Percentiles rank a stretch among this genome's conserved stretches.
phyloP scores from a whole-genome alignment of 2,888 invertebrate genomes.

The Odontocerum albicorne region DNA sequence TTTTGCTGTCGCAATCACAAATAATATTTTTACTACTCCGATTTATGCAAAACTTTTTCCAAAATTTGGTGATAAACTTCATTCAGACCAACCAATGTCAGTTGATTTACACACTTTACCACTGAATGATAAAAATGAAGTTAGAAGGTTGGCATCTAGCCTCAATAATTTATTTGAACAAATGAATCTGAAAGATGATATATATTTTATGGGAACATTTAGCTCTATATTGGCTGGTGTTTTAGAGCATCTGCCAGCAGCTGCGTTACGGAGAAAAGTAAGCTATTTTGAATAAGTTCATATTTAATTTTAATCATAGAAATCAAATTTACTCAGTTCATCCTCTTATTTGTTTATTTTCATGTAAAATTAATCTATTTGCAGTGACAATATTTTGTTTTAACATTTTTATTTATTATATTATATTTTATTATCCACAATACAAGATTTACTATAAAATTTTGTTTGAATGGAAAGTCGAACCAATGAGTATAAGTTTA shows the following conservation, averaged over 20 bases:
- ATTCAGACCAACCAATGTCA: slow-evolving; percentile 42
- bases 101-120: slow-evolving; percentile 49
- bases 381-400: too few relatives aligned
- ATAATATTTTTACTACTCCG: slow-evolving; percentile 64
- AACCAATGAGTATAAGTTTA: too few relatives aligned
- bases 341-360: too few relatives aligned
- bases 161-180: slow-evolving; percentile 59
- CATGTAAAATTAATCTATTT: too few relatives aligned
- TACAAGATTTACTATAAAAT: too few relatives aligned
- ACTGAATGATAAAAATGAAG: slow-evolving; percentile 47
- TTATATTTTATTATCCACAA: too few relatives aligned
- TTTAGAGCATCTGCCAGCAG: slow-evolving; percentile 59
- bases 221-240: slow-evolving; percentile 63
- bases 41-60: slow-evolving; percentile 62
- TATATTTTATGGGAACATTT: slow-evolving; percentile 64
- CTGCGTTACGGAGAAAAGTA: slow-evolving; percentile 59
- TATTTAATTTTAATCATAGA: too few relatives aligned
- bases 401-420: too few relatives aligned
- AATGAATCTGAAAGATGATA: slow-evolving; percentile 64
- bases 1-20: slow-evolving; percentile 59
- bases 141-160: slow-evolving; percentile 53
- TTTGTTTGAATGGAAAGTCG: too few relatives aligned
- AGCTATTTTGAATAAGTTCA: slow-evolving; percentile 1
- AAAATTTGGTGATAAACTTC: slow-evolving; percentile 47
- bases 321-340: too few relatives aligned